These are phyloP conservation scores for Rallus limicola DNA, from an alignment of 2,113 vertebrate species.

Conservation along the genomic window DNA sequence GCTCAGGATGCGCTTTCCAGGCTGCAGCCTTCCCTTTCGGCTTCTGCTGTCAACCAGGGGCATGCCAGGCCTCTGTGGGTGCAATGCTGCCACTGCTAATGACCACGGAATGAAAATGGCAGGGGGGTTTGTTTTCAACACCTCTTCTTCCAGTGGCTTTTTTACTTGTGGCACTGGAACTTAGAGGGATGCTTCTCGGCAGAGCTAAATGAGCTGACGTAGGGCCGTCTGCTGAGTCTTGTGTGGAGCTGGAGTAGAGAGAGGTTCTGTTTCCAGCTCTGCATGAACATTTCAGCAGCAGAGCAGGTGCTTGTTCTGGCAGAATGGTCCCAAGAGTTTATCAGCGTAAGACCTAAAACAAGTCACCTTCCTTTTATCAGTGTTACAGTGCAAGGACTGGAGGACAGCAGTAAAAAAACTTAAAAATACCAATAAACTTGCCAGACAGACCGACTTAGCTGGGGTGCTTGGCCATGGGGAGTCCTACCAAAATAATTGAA, in stretches of 20 bases:
- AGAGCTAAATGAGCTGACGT: background rate
- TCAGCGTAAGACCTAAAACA: background rate
- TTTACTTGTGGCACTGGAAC: background rate
- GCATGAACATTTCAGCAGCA: background rate
- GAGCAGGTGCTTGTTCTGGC: background rate
- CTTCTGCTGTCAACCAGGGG: conserved; percentile 20
- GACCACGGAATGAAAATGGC: conserved; percentile 32
- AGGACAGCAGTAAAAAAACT: background rate
- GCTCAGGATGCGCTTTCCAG: background rate
- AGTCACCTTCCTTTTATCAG: background rate
- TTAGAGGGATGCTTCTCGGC: background rate
- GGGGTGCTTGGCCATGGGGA: background rate
- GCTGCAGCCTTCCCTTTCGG: background rate
- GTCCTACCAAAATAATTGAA: background rate
- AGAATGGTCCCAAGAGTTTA: background rate
- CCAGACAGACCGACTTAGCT: background rate
- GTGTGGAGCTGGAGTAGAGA: background rate
- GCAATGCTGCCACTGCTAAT: background rate
- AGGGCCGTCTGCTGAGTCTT: background rate
- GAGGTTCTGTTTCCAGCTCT: background rate
- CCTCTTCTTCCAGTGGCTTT: conserved; percentile 34
- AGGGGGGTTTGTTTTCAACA: conserved; percentile 39
- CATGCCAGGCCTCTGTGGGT: background rate
- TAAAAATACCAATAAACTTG: background rate
- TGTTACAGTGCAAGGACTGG: background rate